phyloP scores from a whole-genome alignment of 2,113 vertebrate species.

The Acinonyx jubatus region DNA sequence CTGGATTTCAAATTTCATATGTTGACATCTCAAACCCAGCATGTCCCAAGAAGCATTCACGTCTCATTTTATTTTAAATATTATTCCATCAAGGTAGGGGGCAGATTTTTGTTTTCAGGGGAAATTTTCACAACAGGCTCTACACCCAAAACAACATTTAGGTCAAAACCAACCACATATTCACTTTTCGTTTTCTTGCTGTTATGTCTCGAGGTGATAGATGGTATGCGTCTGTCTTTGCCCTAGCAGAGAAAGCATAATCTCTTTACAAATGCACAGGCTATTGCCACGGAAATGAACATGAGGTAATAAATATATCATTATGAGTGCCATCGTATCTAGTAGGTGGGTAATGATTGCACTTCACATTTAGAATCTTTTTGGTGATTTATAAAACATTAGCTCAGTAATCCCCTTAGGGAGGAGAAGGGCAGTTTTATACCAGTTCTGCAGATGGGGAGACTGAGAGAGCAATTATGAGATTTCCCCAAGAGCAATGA shows the following conservation, averaged over 20 bases:
- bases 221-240: neutral
- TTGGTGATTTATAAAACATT: conserved; percentile 65
- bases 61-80: conserved; percentile 29
- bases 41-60: neutral
- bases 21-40: neutral
- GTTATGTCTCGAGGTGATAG: neutral
- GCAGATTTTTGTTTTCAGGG: conserved; percentile 29
- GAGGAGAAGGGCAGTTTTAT: conserved; percentile 40
- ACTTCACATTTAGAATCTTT: conserved; percentile 53
- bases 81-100: neutral
- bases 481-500: neutral
- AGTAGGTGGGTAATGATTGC: conserved; percentile 70
- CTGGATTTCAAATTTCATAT: neutral
- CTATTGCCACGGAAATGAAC: conserved; percentile 62
- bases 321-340: conserved; percentile 57
- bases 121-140: conserved; percentile 17
- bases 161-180: conserved; percentile 22
- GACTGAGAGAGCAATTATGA: conserved; percentile 65
- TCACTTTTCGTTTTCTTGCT: neutral
- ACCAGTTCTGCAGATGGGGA: conserved; percentile 59
- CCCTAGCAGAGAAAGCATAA: conserved; percentile 25
- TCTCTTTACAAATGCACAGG: conserved; percentile 54
- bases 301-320: conserved; percentile 69
- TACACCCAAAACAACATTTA: neutral
- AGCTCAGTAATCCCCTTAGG: conserved; percentile 40